phyloP scores from a whole-genome alignment of 2,113 vertebrate species.

The Eulacestoma nigropectus region DNA sequence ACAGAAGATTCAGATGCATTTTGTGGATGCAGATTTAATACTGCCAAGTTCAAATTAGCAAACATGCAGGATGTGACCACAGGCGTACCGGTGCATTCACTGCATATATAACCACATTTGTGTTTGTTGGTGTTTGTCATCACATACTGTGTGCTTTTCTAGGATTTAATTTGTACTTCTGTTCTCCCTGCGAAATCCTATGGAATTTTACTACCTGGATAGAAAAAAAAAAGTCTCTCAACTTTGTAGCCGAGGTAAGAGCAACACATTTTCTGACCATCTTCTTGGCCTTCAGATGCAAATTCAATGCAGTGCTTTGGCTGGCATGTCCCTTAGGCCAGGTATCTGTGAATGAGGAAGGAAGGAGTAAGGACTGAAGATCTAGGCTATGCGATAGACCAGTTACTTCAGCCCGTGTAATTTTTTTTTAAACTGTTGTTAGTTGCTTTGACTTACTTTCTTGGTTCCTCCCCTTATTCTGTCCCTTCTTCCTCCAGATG shows the following conservation, averaged over 20 bases:
- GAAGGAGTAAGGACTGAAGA: not conserved
- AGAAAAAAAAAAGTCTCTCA: not conserved
- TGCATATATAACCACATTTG: not conserved
- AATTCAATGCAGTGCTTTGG: too few relatives aligned
- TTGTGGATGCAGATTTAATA: not conserved
- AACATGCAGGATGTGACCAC: not conserved
- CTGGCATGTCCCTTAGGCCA: rapidly evolving
- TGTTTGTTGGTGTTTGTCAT: not conserved
- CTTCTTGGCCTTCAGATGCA: not conserved
- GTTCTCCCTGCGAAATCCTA: not conserved
- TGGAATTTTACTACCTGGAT: not conserved
- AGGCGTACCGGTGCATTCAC: not conserved
- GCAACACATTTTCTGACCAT: not conserved
- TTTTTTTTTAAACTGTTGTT: not conserved
- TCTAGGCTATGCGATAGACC: rapidly evolving
- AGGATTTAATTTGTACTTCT: not conserved
- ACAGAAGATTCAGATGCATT: not conserved
- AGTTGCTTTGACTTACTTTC: not conserved
- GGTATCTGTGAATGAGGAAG: not conserved
- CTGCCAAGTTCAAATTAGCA: not conserved
- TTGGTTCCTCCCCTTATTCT: not conserved
- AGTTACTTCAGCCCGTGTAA: not conserved
- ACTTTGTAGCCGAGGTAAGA: not conserved
- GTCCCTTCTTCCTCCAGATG: not conserved
- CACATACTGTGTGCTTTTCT: not conserved